Conservation (phyloP, 2,888 invertebrate species). For the Xylocampa areola region DNA sequence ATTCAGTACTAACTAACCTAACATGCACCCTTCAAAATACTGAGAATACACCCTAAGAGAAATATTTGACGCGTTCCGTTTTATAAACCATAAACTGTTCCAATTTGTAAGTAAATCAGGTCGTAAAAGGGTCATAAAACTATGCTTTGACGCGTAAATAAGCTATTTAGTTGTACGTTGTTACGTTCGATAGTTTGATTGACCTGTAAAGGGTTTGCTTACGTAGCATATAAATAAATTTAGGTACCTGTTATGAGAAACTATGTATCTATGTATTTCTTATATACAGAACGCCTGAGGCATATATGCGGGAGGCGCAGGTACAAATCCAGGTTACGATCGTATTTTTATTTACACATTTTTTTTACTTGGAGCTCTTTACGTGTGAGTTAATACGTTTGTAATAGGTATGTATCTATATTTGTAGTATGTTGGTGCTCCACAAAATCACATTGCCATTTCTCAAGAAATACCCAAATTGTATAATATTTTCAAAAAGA, state of each 20-base stretch:
- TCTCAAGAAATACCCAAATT: not conserved
- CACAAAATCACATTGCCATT: too few species aligned
- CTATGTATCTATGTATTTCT: too few species aligned
- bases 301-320: too few species aligned
- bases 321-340: too few species aligned
- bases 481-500: not conserved
- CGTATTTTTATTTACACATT: too few species aligned
- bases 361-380: too few species aligned
- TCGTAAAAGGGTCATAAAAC: conserved; percentile 67
- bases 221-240: not conserved
- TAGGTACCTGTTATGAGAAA: too few species aligned
- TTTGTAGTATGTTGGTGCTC: too few species aligned
- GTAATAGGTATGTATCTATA: too few species aligned
- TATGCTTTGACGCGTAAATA: conserved; percentile 52
- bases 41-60: conserved; percentile 21
- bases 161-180: conserved; percentile 28
- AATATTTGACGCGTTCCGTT: conserved; percentile 51
- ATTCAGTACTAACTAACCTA: too few species aligned
- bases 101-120: conserved; percentile 67
- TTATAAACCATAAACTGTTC: conserved; percentile 61
- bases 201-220: conserved; percentile 11
- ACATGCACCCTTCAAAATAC: not conserved
- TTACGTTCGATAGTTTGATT: conserved; percentile 12
- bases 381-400: too few species aligned
- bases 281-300: too few species aligned